Conservation (phyloP, 2,797 vertebrate species). For the Jordanella pulchra region DNA sequence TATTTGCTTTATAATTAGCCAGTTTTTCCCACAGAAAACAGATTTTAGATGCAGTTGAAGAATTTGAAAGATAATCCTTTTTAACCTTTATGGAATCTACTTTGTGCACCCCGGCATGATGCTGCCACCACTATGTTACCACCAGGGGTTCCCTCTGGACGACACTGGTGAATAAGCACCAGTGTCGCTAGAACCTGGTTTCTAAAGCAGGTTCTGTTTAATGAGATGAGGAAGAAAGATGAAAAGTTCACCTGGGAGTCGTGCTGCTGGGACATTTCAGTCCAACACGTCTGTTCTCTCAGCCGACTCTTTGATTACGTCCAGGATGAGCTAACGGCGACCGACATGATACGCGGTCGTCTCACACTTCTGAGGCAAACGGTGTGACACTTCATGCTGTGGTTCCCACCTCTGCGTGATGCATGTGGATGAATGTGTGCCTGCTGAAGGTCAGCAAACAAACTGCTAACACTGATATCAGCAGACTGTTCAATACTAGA, state of each 20-base stretch:
- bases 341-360: not conserved
- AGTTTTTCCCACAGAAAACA: too few relatives aligned
- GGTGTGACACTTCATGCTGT: not conserved
- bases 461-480: not conserved
- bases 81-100: too few relatives aligned
- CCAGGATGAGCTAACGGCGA: not conserved
- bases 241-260: not conserved
- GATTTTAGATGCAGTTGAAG: too few relatives aligned
- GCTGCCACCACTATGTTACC: not conserved
- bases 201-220: too few relatives aligned
- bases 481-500: not conserved
- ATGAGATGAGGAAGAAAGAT: not conserved
- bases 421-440: not conserved
- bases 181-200: too few relatives aligned
- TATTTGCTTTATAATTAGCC: too few relatives aligned
- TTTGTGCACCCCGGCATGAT: not conserved
- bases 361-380: not conserved
- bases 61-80: too few relatives aligned
- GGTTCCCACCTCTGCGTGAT: not conserved
- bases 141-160: too few relatives aligned
- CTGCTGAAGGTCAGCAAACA: slow-evolving; percentile 13
- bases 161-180: too few relatives aligned
- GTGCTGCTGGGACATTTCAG: not conserved
- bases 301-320: not conserved
- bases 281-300: not conserved